Conservation (phyloP, 2,113 vertebrate genomes). For the Recurvirostra avosetta region DNA sequence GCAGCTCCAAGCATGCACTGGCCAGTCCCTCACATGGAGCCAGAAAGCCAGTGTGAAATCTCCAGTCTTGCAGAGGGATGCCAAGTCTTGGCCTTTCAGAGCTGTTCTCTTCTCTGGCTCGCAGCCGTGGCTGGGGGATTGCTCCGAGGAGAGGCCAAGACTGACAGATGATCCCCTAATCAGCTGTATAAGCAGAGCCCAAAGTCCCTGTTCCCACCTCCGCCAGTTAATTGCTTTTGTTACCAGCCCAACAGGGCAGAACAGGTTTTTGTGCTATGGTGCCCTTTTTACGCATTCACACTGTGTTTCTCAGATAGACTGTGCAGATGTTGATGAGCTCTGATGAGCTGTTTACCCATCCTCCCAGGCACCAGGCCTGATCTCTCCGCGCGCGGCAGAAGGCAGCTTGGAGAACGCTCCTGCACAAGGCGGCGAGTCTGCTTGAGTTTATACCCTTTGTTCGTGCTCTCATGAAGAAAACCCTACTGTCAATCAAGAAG, state of each 20-base stretch:
- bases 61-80: neutral
- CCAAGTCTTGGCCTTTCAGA: neutral
- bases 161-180: conserved; percentile 58
- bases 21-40: accelerated
- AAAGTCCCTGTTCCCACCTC: neutral
- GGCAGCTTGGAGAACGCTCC: neutral
- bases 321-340: conserved; percentile 17
- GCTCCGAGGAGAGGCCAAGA: neutral
- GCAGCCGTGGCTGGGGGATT: neutral
- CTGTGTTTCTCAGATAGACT: neutral
- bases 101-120: neutral
- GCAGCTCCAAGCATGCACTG: neutral
- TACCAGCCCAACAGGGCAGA: neutral
- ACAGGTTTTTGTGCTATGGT: accelerated
- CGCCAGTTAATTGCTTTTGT: conserved; percentile 19
- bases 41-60: neutral
- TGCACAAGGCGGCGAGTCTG: neutral
- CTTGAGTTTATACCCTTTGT: neutral
- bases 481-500: neutral
- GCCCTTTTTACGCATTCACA: conserved; percentile 13
- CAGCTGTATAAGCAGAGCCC: conserved; percentile 31
- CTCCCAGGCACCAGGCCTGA: neutral
- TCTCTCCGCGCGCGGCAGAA: accelerated
- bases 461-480: neutral
- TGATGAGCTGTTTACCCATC: neutral